Base-by-base conservation (phyloP, 2,113 vertebrate genomes). In the Carassius gibelio region DNA sequence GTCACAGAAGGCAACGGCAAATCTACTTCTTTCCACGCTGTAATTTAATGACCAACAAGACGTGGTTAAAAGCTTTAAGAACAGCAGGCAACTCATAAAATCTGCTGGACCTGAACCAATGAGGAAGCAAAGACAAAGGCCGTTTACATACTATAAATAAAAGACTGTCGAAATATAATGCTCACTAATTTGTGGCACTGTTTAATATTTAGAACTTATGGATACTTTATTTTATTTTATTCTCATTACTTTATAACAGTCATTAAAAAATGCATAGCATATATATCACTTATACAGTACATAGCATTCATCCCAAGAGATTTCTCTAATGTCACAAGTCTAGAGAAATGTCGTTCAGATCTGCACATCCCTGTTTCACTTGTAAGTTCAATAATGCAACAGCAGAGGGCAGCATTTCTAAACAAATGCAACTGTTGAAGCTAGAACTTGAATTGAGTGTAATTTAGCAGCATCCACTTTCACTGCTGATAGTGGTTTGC, bases 371-470 rank as follows among this genome's bases (percentile, higher is more conserved):
- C 30, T 30, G 4, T 38, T 45, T 42, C 34, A 19, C 19, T 66
- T 79, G 26, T 71, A 68, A 23, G 13, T 5, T 23, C 23, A 23
- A 69, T 9, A 52, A 76, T 6, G 4, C 19, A 81, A 84, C 88
- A 89, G 82, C 59, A 89, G 88, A 86, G 84, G 88, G 86, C 88
- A 89, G 84, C 71, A 75, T 84, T 84, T 77, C 57, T 79, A 72
- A 15, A 55, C 14, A 61, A 71, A 55, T 76, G 3, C 48, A 55
- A 23, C 0, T 48, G 34, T 11, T 55, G 69, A 72, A 72, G 36
- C 1, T 36, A 10, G 36, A 71, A 71, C 30, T 68, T 68, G 64
- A 36, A 34, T 17, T n/a, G 57, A 61, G 57, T 9, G 57, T n/a
- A 61, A n/a, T 61, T 3, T 30, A 68, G 30, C 8, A 36, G 42